phyloP scores from a whole-genome alignment of 2,797 vertebrate genomes.

The Silurus aristotelis region DNA sequence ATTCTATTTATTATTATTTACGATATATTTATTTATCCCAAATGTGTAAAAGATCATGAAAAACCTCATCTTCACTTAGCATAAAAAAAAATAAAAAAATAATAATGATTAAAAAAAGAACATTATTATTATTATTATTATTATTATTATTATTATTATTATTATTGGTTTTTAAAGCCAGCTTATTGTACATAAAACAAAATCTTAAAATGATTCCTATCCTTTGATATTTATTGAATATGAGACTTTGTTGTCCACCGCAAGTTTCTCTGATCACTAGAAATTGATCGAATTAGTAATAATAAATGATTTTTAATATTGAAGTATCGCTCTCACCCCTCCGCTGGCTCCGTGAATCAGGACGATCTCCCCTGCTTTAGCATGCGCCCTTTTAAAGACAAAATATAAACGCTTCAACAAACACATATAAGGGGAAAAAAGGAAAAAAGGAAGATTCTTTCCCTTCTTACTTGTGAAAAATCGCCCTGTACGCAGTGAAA shows the following conservation, averaged over 20 bases:
- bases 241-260: not conserved
- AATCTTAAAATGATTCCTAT: not conserved
- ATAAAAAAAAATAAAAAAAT: not conserved
- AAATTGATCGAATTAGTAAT: not conserved
- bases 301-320: not conserved
- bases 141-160: not conserved
- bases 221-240: not conserved
- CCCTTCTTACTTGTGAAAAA: constrained; percentile 84
- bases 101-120: not conserved
- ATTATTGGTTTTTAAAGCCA: not conserved
- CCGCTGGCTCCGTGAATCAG: constrained; percentile 93
- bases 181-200: not conserved
- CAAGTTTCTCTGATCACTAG: not conserved
- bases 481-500: constrained; percentile 89
- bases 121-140: not conserved
- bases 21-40: no score
- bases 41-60: not conserved
- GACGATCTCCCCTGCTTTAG: constrained; percentile 82
- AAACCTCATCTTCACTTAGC: not conserved
- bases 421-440: not conserved
- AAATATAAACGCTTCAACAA: constrained; percentile 17
- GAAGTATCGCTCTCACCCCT: constrained; percentile 76
- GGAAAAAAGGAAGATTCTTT: accelerated
- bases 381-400: constrained; percentile 73
- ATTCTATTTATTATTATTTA: no score